A percentile compares a stretch with the other conserved stretches of the same genome.
phyloP scores from a whole-genome alignment of 2,113 vertebrate genomes.

The Murina feae region DNA sequence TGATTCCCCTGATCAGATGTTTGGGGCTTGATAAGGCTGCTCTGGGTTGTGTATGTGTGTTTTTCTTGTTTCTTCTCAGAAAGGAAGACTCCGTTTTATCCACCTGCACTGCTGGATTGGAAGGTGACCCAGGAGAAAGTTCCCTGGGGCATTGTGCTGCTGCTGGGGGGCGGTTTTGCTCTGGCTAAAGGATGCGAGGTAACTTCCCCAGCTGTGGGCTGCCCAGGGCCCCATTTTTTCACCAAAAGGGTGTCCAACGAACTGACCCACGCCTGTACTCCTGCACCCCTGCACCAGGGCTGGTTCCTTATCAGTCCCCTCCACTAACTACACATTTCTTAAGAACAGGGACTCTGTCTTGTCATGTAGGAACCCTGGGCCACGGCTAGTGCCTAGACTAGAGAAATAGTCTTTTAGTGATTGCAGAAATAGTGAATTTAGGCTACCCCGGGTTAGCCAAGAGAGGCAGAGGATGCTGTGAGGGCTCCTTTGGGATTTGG shows the following conservation, averaged over 20 bases:
- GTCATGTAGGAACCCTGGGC: not conserved
- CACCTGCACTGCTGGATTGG: slow-evolving; percentile 89
- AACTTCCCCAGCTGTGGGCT: slow-evolving; percentile 42
- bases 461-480: not conserved
- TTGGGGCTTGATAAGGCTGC: not conserved
- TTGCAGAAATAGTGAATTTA: not conserved
- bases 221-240: not conserved
- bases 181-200: slow-evolving; percentile 95
- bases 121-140: slow-evolving; percentile 90
- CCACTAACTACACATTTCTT: not conserved
- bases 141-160: slow-evolving; percentile 94
- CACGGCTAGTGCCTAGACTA: not conserved
- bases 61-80: slow-evolving; percentile 76
- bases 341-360: not conserved
- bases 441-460: not conserved
- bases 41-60: slow-evolving; percentile 3
- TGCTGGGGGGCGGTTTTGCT: slow-evolving; percentile 97
- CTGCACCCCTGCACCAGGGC: no score
- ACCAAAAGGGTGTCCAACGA: not conserved
- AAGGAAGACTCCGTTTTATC: slow-evolving; percentile 74
- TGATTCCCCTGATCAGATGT: not conserved
- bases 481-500: not conserved
- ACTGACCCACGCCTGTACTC: accelerated
- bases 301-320: not conserved
- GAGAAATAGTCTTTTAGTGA: not conserved